These are phyloP conservation scores for Carterocephalus palaemon DNA, from an alignment of 2,888 invertebrate species.

Conservation along the genomic window DNA sequence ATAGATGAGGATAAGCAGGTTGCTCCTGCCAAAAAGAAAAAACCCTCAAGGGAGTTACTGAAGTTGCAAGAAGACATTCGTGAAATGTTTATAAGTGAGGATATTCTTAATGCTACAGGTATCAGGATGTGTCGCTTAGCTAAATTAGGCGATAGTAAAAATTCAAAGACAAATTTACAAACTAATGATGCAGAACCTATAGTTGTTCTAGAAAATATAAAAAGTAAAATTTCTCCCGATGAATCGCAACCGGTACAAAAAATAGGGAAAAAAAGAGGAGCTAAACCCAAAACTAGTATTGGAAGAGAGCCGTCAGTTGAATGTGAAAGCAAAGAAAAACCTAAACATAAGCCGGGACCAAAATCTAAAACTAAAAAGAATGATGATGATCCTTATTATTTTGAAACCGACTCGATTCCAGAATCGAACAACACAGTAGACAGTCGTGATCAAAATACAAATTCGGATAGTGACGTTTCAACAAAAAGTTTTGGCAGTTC, in stretches of 20 bases:
- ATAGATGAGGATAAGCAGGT: constrained; percentile 36
- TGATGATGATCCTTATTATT: constrained; percentile 56
- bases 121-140: constrained; percentile 82
- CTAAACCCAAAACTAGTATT: constrained; percentile 45
- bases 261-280: constrained; percentile 43
- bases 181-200: constrained; percentile 39
- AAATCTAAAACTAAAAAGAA: constrained; percentile 54
- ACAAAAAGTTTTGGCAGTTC: constrained; percentile 51
- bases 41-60: constrained; percentile 74
- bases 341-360: constrained; percentile 49
- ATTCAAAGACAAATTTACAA: constrained; percentile 37
- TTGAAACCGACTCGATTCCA: constrained; percentile 57
- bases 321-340: constrained; percentile 28
- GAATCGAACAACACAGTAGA: constrained; percentile 46
- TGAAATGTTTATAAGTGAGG: constrained; percentile 84
- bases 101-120: constrained; percentile 80
- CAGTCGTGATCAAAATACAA: constrained; percentile 38
- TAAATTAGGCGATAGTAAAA: constrained; percentile 66
- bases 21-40: constrained; percentile 40
- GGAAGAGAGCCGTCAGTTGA: constrained; percentile 12
- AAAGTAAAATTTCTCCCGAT: constrained; percentile 35
- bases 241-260: constrained; percentile 34
- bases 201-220: constrained; percentile 53
- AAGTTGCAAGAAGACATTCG: constrained; percentile 83
- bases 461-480: constrained; percentile 57